Percentiles rank a stretch among this genome's conserved stretches.
These are phyloP conservation scores for Polyergus mexicanus DNA, from an alignment of 1,140 invertebrate species.

Conservation along the genomic window DNA sequence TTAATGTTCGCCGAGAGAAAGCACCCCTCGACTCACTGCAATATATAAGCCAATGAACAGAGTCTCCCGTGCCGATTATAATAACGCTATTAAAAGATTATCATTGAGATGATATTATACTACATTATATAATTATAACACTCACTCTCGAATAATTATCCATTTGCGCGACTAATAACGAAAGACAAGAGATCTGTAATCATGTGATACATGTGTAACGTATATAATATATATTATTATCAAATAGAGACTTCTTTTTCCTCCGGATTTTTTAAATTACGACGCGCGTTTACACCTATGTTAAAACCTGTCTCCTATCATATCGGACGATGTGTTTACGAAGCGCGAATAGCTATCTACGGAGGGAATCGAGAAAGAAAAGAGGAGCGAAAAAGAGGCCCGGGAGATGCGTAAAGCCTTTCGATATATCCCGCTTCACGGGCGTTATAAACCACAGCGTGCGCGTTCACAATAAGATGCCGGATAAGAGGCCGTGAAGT, in stretches of 20 bases:
- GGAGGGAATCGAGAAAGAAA: conserved; percentile 20
- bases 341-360: conserved; percentile 51
- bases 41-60: neutral
- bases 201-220: conserved; percentile 10
- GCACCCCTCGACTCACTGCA: neutral
- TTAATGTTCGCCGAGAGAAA: neutral
- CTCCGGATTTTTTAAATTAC: neutral
- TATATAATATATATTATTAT: conserved; percentile 30
- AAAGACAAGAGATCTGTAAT: conserved; percentile 3
- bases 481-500: conserved; percentile 55
- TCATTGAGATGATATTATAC: conserved; percentile 49
- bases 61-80: no score
- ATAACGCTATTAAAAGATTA: conserved; percentile 45
- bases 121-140: conserved; percentile 27
- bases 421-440: conserved; percentile 26
- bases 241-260: conserved; percentile 5
- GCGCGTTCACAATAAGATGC: conserved; percentile 57
- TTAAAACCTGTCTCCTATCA: conserved; percentile 39
- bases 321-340: conserved; percentile 39
- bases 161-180: conserved; percentile 28
- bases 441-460: conserved; percentile 59
- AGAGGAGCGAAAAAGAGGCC: conserved; percentile 34
- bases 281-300: conserved; percentile 49
- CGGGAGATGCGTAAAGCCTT: conserved; percentile 28
- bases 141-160: conserved; percentile 5